Conservation (phyloP, 1,140 invertebrate genomes). For the Calliphora vicina region DNA sequence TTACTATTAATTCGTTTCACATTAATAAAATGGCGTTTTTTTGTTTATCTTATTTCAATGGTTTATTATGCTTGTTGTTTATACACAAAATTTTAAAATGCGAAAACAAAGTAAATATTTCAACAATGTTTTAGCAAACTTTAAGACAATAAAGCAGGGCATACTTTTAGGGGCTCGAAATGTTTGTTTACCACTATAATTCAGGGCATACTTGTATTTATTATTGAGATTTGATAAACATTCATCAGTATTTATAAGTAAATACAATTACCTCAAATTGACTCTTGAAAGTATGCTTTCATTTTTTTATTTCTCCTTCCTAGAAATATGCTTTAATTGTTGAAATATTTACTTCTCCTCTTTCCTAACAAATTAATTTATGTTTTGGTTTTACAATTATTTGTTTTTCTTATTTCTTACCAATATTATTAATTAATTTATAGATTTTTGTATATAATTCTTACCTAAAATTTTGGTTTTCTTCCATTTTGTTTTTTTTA, state of each 20-base stretch:
- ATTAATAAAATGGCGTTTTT: slow-evolving; percentile 11
- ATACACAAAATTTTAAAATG: neutral
- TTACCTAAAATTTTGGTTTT: slow-evolving; percentile 22
- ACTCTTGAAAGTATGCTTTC: too few species aligned
- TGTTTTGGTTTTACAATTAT: neutral
- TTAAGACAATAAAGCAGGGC: too few species aligned
- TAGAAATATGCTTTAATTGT: too few species aligned
- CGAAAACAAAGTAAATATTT: neutral
- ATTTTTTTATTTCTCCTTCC: too few species aligned
- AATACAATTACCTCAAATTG: too few species aligned
- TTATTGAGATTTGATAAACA: too few species aligned
- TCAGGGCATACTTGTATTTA: too few species aligned
- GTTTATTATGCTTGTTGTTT: neutral
- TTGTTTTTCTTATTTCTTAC: too few species aligned
- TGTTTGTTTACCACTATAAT: too few species aligned
- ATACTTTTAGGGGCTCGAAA: neutral
- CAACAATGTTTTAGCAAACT: neutral
- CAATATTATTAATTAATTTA: neutral
- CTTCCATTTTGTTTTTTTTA: too few species aligned
- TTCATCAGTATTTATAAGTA: too few species aligned
- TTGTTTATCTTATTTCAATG: neutral
- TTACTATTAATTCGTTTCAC: slow-evolving; percentile 21
- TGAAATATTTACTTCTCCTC: neutral
- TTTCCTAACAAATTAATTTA: neutral
- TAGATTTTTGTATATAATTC: slow-evolving; percentile 5